Base-by-base conservation (phyloP, 1,140 invertebrate genomes). In the Diachasma alloeum region DNA sequence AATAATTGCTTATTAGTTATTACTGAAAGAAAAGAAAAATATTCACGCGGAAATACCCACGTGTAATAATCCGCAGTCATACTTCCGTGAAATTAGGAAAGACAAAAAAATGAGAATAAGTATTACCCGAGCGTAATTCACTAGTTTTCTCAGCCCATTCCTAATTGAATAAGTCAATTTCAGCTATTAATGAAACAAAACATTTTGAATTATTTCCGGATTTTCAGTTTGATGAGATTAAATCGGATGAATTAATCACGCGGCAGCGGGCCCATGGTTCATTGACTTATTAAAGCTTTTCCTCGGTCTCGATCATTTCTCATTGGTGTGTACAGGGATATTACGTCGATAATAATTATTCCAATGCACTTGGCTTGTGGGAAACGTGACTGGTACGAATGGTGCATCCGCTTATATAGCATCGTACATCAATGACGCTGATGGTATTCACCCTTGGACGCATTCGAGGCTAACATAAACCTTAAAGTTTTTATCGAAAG, bases 271-370 rank as follows among this genome's bases (percentile, higher is more conserved):
- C 39, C 3, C 0, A 42, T 63, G 26, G 63, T 69, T 5, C 39
- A 69, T 11, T 42, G 67, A 19, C 48, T 56, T 19, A 56, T 8
- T 56, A 56, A 56, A 56, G 17, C 48, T 56, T 37, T 68, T 68
- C 67, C 36, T 69, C 36, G 13, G 37, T 42, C 36, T 22, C 67
- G 17, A 42, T 69, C 26, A 42, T 69, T 22, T 39, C 36, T 39
- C 26, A 36, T 36, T 56, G n/a, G 48, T 8, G 48, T 68, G n/a
- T 36, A 68, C 26, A 31, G 46, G 69, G 26, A 39, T 72, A 72
- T 72, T 72, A 72, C 69, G 69, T 72, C 69, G 69, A 22, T 72
- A 72, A 72, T 72, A 72, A 72, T 72, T 72, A 72, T 72, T 72
- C 69, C 69, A 48, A 46, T 72, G 69, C 69, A 72, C 69, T 72